These are phyloP conservation scores for Copidosoma floridanum DNA, from an alignment of 1,140 invertebrate species.

Conservation along the genomic window DNA sequence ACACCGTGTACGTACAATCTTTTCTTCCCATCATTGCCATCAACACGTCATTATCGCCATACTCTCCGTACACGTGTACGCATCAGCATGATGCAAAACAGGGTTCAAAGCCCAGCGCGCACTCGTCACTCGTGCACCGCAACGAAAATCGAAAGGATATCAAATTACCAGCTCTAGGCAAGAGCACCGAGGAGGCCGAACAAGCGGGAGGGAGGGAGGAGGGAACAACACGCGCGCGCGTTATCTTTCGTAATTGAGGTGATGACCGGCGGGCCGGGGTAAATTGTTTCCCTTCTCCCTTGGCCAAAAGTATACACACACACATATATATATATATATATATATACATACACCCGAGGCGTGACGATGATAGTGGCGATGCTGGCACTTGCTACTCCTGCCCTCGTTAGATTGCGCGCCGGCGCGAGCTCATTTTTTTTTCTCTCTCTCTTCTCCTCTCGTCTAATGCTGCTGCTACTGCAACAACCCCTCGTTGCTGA, in stretches of 20 bases:
- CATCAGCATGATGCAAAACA: too few species aligned
- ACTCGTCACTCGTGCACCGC: background rate
- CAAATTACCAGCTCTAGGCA: background rate
- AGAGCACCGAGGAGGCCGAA: background rate
- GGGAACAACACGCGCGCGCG: background rate
- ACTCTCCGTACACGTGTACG: background rate
- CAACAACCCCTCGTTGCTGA: too few species aligned
- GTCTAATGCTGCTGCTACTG: too few species aligned
- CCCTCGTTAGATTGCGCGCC: slow-evolving; percentile 2
- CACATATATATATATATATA: background rate
- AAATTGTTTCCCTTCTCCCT: background rate
- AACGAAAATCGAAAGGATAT: background rate
- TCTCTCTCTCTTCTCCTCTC: too few species aligned
- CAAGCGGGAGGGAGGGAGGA: background rate
- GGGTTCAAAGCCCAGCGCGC: background rate
- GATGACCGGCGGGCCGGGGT: too few species aligned
- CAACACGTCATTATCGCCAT: background rate
- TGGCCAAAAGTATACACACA: too few species aligned
- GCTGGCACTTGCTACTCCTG: background rate
- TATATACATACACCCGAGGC: background rate
- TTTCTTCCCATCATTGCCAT: too few species aligned
- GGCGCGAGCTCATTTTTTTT: too few species aligned
- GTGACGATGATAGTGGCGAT: background rate
- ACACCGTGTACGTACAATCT: too few species aligned
- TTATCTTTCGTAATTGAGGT: too few species aligned